Evolutionary conservation across 1,140 invertebrate genomes (phyloP).

Genomic region (Carcinoscorpius rotundicauda): DNA sequence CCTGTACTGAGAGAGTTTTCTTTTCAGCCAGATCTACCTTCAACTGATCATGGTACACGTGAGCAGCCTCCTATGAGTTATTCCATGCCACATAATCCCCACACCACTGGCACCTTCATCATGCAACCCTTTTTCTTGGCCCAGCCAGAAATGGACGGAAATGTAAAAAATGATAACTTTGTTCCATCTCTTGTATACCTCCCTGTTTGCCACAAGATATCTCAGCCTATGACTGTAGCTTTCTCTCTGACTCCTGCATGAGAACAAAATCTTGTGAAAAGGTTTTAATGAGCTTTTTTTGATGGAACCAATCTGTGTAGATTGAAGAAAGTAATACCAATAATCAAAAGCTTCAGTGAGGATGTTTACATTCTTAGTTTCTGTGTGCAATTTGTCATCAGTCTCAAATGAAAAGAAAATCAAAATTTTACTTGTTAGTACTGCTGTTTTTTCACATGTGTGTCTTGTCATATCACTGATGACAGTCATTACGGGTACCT

Average conservation of each 20-base stretch:
- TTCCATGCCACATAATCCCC: slow-evolving; percentile 30
- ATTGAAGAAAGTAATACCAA: too few species aligned
- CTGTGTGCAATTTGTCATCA: too few species aligned
- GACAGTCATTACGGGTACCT: too few species aligned
- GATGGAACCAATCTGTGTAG: too few species aligned
- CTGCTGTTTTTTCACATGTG: too few species aligned
- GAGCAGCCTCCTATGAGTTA: slow-evolving; percentile 27
- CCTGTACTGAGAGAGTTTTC: background rate
- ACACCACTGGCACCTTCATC: slow-evolving; percentile 37
- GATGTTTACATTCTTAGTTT: too few species aligned
- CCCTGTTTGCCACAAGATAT: slow-evolving; percentile 71
- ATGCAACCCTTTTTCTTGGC: slow-evolving; percentile 80
- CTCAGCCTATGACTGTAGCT: slow-evolving; percentile 65
- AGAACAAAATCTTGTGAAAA: slow-evolving; percentile 3
- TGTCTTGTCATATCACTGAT: too few species aligned
- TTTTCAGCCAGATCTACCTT: background rate
- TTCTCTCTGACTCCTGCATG: slow-evolving; percentile 82
- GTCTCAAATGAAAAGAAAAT: too few species aligned
- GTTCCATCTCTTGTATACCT: slow-evolving; percentile 81
- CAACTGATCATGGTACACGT: too few species aligned
- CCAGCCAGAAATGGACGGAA: slow-evolving; percentile 34
- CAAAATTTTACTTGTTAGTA: too few species aligned
- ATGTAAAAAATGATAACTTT: slow-evolving; percentile 33
- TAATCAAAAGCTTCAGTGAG: too few species aligned
- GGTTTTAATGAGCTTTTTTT: too few species aligned